Evolutionary conservation across 2,888 invertebrate genomes (phyloP).

Genomic region (Oxytorus armatus): DNA sequence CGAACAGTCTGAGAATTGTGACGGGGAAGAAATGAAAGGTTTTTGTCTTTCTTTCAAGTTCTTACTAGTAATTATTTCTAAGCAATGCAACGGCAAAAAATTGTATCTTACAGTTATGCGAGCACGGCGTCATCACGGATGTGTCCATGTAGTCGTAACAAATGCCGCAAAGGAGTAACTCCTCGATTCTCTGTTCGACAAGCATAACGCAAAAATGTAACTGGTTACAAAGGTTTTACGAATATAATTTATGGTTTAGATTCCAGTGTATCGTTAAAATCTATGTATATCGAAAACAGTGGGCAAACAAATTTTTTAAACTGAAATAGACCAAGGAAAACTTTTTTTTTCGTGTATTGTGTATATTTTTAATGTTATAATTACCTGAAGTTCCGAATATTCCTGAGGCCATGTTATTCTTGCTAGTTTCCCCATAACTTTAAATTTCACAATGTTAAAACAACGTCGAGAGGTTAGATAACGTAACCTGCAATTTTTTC

Average conservation of each 20-base stretch:
- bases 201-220: background rate
- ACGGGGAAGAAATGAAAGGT: background rate
- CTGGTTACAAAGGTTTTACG: too few species aligned
- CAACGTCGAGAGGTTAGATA: conserved; percentile 47
- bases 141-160: conserved; percentile 85
- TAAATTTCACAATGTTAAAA: conserved; percentile 8
- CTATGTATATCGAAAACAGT: too few species aligned
- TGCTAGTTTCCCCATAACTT: conserved; percentile 67
- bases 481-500: background rate
- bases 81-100: background rate
- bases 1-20: conserved; percentile 86
- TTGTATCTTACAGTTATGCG: conserved; percentile 84
- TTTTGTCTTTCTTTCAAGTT: too few species aligned
- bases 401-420: conserved; percentile 76
- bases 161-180: conserved; percentile 84
- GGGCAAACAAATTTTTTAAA: too few species aligned
- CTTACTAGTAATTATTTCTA: background rate
- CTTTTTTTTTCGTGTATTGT: background rate
- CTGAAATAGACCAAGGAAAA: too few species aligned
- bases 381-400: conserved; percentile 77
- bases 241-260: too few species aligned
- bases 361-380: background rate
- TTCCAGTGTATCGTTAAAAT: too few species aligned
- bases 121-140: conserved; percentile 85
- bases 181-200: conserved; percentile 83